Base-by-base conservation (phyloP, 2,797 vertebrate genomes). In the Parauchenoglanis ngamensis region DNA sequence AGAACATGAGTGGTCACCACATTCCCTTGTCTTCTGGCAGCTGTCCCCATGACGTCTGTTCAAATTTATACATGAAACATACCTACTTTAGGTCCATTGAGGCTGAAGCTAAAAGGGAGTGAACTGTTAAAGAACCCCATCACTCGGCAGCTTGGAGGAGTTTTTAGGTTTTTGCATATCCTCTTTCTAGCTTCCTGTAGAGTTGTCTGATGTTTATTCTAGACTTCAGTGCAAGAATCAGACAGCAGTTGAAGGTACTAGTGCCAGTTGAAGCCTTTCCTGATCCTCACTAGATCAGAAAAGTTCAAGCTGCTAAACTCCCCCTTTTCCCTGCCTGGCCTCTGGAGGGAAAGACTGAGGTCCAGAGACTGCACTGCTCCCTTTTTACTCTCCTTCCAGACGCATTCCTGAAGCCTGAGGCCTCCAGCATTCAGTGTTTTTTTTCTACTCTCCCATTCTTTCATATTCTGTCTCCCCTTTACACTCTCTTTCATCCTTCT, bases 391-490 rank as follows among this genome's bases (percentile, higher is more conserved):
- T 88, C 91, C 85, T 91, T 93, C 94, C 95, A 96, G 94, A 94
- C 91, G 90, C 95, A 96, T 96, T 96, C 96, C 95, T 96, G 93
- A 95, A 93, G 92, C 90, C 94, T 94, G 94, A 96, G 93, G 92
- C 92, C 88, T 90, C 89, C 89, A 89, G 87, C 92, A 94, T 88
- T 13, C 88, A 86, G 88, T 87, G 88, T 87, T 94, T 91, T 87
- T 63, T 83, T 86, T 77, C 52, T 4, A 54, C 75, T 79, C 76
- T 35, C 85, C 54, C 25, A 89, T 85, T 91, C 87, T 78, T 75
- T 85, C 91, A 90, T 79, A 80, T 57, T 89, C 86, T 57, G 31
- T 86, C 79, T 84, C 70, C 86, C 86, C 52, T 75, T 85, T 72
- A 80, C 44, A 7, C 68, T 31, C 54, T 67, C 78, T 79, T 68